Base-by-base conservation (phyloP, 1,140 invertebrate genomes). In the Lepidurus arcticus region DNA sequence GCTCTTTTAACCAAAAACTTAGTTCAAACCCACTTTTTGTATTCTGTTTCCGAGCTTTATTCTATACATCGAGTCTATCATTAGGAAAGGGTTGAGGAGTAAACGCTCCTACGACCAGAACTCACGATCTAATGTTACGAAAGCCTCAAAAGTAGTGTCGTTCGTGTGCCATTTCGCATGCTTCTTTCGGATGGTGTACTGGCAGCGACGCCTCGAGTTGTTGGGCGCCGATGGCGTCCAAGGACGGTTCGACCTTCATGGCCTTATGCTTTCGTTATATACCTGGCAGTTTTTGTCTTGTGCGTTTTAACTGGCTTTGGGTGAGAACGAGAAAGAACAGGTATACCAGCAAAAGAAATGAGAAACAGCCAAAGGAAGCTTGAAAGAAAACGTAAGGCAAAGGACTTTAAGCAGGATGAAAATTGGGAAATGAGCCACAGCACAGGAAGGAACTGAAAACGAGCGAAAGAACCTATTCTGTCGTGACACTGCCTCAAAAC, bases 191-290 rank as follows among this genome's bases (percentile, higher is more conserved):
- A 65, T n/a, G 16, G 53, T 21, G 53, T 47, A 47, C 45, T 47
- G 45, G 16, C 53, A 65, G 53, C 53, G 53, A 65, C 13, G 53
- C 53, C 53, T 21, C 16, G 16, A 65, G 53, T 65, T 65, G 53
- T 65, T 65, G 53, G 53, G 53, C 53, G 53, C 53, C 53, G 53
- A 16, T 65, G 53, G 53, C 53, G 53, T 65, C 53, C 53, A 65
- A 65, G 53, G 53, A 65, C 53, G 13, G 53, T 65, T 65, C 53
- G 53, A 65, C 53, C 53, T 65, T 65, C 53, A 65, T 65, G 53
- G 53, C 53, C 53, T 65, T 21, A 7, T 65, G 53, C 53, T 65
- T 65, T 65, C 13, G 53, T 65, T 65, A 21, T 65, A 65, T 65
- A 65, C 53, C 53, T 65, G 53, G 53, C 21, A 21, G 53, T 13